Evolutionary conservation across 2,113 vertebrate species (phyloP).

Genomic region (Sclerurus mexicanus): DNA sequence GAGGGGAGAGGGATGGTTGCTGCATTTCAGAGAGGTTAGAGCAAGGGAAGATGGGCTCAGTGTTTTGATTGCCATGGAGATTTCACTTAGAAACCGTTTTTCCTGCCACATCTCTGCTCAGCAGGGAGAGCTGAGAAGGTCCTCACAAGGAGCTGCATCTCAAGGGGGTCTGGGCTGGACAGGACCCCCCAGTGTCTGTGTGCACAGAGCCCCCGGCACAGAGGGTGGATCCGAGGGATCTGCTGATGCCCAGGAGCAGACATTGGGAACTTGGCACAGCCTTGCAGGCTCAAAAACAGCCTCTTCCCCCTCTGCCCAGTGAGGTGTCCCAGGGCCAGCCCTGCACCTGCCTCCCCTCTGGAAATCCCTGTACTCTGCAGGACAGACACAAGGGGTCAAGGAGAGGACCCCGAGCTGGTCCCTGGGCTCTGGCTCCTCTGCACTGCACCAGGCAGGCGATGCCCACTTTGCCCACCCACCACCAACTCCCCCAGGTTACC

Average conservation of each 20-base stretch:
- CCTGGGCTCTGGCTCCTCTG: background rate
- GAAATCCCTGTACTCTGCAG: background rate
- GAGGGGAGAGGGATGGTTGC: background rate
- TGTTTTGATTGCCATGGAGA: slow-evolving; percentile 52
- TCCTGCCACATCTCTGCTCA: background rate
- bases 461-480: background rate
- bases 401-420: background rate
- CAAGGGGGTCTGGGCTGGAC: background rate
- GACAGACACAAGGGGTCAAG: background rate
- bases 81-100: slow-evolving; percentile 35
- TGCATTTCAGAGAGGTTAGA: slow-evolving; percentile 9
- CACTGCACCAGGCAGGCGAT: background rate
- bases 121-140: background rate
- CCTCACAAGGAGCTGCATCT: background rate
- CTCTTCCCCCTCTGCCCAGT: background rate
- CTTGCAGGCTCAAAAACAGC: background rate
- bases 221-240: background rate
- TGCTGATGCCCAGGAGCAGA: background rate
- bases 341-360: background rate
- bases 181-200: background rate
- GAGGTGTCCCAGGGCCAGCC: background rate
- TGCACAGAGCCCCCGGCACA: background rate
- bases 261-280: fast-evolving
- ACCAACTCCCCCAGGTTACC: background rate
- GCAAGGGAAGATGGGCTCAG: background rate